phyloP scores from a whole-genome alignment of 2,113 vertebrate genomes.

The Trachemys scripta region DNA sequence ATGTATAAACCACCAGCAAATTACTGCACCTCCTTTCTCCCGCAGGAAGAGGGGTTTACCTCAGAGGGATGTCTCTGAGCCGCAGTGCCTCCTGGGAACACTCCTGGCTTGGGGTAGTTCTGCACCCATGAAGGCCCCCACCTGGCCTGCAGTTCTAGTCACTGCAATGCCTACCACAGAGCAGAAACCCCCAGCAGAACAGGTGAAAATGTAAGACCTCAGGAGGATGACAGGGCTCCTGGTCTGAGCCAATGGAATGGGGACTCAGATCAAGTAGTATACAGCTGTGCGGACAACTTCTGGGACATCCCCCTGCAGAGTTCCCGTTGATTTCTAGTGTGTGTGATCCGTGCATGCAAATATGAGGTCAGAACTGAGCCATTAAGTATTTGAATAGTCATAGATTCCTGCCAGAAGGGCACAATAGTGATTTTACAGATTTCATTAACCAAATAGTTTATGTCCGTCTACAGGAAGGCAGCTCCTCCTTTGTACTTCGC shows the following conservation, averaged over 20 bases:
- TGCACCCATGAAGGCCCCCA: background rate
- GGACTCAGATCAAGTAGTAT: background rate
- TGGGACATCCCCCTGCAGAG: background rate
- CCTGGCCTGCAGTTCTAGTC: background rate
- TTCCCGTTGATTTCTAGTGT: background rate
- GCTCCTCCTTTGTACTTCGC: background rate
- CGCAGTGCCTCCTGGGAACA: no score
- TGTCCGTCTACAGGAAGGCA: background rate
- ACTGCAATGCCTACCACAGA: background rate
- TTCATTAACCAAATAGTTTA: background rate
- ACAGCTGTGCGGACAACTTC: background rate
- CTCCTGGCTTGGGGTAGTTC: background rate
- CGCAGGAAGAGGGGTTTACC: background rate
- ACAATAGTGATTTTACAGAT: background rate
- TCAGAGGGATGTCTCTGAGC: background rate
- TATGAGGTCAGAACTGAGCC: background rate
- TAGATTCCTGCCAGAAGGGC: background rate
- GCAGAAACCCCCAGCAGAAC: rapidly evolving
- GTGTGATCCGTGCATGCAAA: background rate
- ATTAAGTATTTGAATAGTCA: background rate
- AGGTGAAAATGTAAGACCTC: background rate
- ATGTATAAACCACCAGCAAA: background rate
- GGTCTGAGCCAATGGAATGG: background rate
- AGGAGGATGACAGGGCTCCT: background rate
- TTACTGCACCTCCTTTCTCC: background rate